Conservation (phyloP, 2,888 invertebrate species). For the Anorthoa munda region DNA sequence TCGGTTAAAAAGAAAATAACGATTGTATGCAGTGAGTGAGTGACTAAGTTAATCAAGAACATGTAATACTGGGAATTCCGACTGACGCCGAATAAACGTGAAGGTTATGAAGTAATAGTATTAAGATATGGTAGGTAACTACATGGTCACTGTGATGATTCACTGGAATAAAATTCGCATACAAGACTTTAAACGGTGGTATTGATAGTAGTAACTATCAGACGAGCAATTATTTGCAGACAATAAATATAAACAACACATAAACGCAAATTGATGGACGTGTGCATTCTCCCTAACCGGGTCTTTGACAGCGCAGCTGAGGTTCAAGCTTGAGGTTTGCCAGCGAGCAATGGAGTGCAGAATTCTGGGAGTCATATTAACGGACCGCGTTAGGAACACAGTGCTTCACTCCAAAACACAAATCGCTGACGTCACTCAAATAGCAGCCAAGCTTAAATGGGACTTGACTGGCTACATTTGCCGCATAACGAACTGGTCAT, state of each 20-base stretch:
- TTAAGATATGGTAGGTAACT: constrained; percentile 1
- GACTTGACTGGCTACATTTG: too few relatives aligned
- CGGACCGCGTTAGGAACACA: too few relatives aligned
- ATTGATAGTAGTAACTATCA: background rate
- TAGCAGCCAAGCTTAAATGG: too few relatives aligned
- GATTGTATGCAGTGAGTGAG: background rate
- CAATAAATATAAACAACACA: background rate
- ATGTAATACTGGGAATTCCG: constrained; percentile 26
- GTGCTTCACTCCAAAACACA: too few relatives aligned
- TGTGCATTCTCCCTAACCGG: too few relatives aligned
- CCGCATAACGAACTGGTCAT: too few relatives aligned
- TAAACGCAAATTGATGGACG: too few relatives aligned
- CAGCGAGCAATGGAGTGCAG: too few relatives aligned
- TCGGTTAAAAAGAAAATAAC: background rate
- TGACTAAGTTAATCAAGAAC: constrained; percentile 6
- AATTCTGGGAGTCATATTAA: too few relatives aligned
- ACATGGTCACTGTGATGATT: constrained; percentile 20
- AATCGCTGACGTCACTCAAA: too few relatives aligned
- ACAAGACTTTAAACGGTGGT: constrained; percentile 1
- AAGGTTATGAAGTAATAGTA: constrained; percentile 34
- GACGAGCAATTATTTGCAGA: background rate
- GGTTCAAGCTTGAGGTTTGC: too few relatives aligned
- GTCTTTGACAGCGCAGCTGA: too few relatives aligned
- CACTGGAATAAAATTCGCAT: background rate
- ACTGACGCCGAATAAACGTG: constrained; percentile 6